Evolutionary conservation across 2,797 vertebrate genomes (phyloP).

Genomic region (Dipus sagitta): DNA sequence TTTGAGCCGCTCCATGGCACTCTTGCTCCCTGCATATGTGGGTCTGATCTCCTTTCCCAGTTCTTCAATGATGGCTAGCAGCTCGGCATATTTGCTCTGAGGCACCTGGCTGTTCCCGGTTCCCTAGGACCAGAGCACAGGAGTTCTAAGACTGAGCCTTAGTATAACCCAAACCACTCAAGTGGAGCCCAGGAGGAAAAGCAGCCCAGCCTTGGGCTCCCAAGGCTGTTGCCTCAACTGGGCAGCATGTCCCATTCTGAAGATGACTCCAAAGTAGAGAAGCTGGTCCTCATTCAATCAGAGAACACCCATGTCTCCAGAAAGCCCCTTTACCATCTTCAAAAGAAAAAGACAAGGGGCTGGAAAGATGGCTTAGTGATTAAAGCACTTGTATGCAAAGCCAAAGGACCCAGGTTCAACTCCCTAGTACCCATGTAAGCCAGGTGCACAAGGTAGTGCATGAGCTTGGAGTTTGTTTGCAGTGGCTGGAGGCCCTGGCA

Average conservation of each 20-base stretch:
- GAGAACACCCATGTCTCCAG: neutral
- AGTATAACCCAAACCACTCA: neutral
- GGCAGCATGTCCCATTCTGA: no score
- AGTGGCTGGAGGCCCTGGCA: no score
- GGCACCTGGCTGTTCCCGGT: slow-evolving; percentile 95
- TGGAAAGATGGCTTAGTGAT: no score
- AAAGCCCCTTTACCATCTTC: neutral
- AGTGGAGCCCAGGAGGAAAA: neutral
- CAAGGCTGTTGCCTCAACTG: neutral
- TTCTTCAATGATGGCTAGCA: slow-evolving; percentile 98
- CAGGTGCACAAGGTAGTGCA: no score
- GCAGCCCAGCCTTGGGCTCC: neutral
- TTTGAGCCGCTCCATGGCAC: slow-evolving; percentile 99
- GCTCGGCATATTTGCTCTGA: slow-evolving; percentile 99
- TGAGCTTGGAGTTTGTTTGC: neutral
- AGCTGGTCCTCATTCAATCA: neutral
- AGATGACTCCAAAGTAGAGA: no score
- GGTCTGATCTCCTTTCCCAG: slow-evolving; percentile 99
- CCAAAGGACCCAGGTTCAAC: no score
- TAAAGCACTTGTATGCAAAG: no score
- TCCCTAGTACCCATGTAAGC: no score
- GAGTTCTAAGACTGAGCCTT: neutral
- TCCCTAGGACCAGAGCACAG: slow-evolving; percentile 87
- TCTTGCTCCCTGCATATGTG: slow-evolving; percentile 98
- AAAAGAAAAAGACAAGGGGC: neutral